Conservation (phyloP, 1,140 invertebrate genomes). For the Bombus balteatus region DNA sequence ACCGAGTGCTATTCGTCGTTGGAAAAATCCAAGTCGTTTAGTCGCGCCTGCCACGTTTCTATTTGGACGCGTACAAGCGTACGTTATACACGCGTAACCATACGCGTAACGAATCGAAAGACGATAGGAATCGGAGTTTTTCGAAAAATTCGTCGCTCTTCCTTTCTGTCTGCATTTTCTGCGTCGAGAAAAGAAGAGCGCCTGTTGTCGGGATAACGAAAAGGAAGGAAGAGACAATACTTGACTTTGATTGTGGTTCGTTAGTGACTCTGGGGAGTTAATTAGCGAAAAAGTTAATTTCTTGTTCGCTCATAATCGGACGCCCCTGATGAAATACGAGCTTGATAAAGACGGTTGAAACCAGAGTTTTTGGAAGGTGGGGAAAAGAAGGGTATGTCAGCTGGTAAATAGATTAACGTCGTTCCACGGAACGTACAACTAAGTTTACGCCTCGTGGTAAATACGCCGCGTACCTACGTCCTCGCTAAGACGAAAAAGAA, state of each 20-base stretch:
- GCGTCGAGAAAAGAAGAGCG: too few species aligned
- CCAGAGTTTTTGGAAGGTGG: conserved; percentile 73
- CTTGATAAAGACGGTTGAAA: conserved; percentile 80
- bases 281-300: conserved; percentile 82
- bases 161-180: too few species aligned
- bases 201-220: background rate
- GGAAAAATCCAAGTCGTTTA: background rate
- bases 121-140: background rate
- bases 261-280: conserved; percentile 80
- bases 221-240: conserved; percentile 65
- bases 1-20: background rate
- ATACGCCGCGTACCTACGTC: background rate
- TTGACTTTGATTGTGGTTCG: conserved; percentile 76
- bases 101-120: background rate
- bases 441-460: background rate
- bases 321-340: conserved; percentile 80
- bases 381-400: conserved; percentile 51
- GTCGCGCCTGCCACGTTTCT: too few species aligned
- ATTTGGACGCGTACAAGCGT: background rate
- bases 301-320: conserved; percentile 79
- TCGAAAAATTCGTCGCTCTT: background rate
- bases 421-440: conserved; percentile 33
- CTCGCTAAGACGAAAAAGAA: background rate
- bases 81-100: background rate
- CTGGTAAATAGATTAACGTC: conserved; percentile 64